These are phyloP conservation scores for Etheostoma perlongum DNA, from an alignment of 2,797 vertebrate species.

Conservation along the genomic window DNA sequence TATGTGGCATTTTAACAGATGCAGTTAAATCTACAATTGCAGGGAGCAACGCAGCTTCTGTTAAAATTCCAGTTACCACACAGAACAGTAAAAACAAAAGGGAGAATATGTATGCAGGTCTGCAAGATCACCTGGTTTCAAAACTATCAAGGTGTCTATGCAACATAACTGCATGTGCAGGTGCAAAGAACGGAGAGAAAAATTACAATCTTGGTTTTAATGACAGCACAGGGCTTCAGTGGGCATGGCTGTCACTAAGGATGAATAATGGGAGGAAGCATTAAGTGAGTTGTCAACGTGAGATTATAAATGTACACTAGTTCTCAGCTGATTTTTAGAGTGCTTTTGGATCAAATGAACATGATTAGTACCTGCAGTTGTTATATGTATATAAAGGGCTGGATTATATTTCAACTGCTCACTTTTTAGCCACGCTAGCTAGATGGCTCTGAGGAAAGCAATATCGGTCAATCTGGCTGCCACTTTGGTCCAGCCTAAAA, in stretches of 20 bases:
- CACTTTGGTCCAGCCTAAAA: neutral
- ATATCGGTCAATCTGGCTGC: neutral
- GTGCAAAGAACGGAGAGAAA: conserved; percentile 12
- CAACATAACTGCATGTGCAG: conserved; percentile 29
- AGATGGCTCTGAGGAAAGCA: neutral
- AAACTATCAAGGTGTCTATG: conserved; percentile 56
- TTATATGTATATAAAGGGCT: neutral
- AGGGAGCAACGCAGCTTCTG: neutral
- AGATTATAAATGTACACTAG: neutral
- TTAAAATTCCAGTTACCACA: conserved; percentile 40
- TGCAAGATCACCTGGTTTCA: conserved; percentile 54
- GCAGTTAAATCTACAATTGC: conserved; percentile 53
- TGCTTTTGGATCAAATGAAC: neutral
- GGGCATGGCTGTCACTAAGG: conserved; percentile 30
- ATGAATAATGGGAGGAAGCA: conserved; percentile 26
- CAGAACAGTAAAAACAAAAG: neutral
- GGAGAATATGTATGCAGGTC: neutral
- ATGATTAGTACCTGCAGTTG: conserved; percentile 2
- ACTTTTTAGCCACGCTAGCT: conserved; percentile 4
- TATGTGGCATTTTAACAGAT: conserved; percentile 51
- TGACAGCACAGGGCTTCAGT: conserved; percentile 29
- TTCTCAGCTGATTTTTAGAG: neutral
- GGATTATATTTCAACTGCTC: neutral
- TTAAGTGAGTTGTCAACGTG: neutral
- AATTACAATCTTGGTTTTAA: conserved; percentile 54